phyloP scores from a whole-genome alignment of 2,797 vertebrate genomes.

The Clamator glandarius region DNA sequence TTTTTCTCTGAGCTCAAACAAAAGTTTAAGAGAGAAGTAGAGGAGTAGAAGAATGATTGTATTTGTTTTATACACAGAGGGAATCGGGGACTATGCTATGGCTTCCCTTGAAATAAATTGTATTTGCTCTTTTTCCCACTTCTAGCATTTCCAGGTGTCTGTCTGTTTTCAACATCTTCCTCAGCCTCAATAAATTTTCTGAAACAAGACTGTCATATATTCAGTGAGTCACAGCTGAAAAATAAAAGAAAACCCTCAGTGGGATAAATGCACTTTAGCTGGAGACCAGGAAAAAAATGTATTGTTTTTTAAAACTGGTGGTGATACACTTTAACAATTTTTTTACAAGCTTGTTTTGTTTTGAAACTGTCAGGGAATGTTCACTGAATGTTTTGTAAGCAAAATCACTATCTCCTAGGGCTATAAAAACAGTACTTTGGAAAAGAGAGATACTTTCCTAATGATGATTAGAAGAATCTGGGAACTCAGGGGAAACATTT shows the following conservation, averaged over 20 bases:
- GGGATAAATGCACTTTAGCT: neutral
- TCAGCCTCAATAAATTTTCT: conserved; percentile 50
- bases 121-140: conserved; percentile 19
- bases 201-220: conserved; percentile 50
- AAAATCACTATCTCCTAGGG: neutral
- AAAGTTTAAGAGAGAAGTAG: neutral
- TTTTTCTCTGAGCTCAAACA: conserved; percentile 22
- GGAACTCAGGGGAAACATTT: neutral
- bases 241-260: conserved; percentile 44
- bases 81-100: neutral
- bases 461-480: neutral
- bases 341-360: conserved; percentile 9
- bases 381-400: conserved; percentile 5
- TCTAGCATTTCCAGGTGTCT: conserved; percentile 37
- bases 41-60: neutral
- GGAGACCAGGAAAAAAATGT: neutral
- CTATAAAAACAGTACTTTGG: neutral
- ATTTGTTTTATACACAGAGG: conserved; percentile 9
- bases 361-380: neutral
- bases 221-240: conserved; percentile 37
- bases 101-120: conserved; percentile 30
- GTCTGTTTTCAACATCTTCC: conserved; percentile 64
- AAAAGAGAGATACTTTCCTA: neutral
- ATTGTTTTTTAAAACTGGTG: conserved; percentile 26
- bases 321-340: neutral